Conservation (phyloP, 2,113 vertebrate species). For the Vimba vimba region DNA sequence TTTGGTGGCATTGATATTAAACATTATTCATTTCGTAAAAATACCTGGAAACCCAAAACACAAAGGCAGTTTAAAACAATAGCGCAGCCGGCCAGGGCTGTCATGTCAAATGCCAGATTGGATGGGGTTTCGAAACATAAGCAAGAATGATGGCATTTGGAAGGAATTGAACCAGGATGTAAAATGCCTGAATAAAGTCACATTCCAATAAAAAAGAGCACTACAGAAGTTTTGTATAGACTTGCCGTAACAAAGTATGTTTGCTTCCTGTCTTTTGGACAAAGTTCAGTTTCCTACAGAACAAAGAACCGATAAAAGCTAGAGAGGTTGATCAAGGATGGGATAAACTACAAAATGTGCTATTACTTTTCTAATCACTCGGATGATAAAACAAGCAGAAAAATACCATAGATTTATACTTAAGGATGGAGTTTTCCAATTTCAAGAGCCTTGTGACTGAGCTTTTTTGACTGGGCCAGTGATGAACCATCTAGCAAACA, state of each 20-base stretch:
- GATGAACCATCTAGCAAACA: too few relatives aligned
- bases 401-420: not conserved
- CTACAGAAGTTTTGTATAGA: constrained; percentile 1
- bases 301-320: not conserved
- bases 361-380: not conserved
- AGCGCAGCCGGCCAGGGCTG: constrained; percentile 14
- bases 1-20: constrained; percentile 58
- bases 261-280: constrained; percentile 6
- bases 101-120: constrained; percentile 37
- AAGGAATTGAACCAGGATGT: constrained; percentile 26
- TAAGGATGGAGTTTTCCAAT: not conserved
- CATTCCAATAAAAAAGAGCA: constrained; percentile 6
- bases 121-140: constrained; percentile 8
- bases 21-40: constrained; percentile 42
- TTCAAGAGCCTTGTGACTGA: too few relatives aligned
- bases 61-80: constrained; percentile 36
- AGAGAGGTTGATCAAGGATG: not conserved
- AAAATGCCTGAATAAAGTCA: constrained; percentile 9
- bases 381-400: not conserved
- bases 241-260: not conserved
- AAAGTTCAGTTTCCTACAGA: not conserved
- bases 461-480: too few relatives aligned
- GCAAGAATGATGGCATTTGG: constrained; percentile 28
- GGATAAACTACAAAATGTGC: not conserved
- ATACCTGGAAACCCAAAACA: constrained; percentile 31